phyloP scores from a whole-genome alignment of 2,888 invertebrate genomes.

The Phyto melanocephala region DNA sequence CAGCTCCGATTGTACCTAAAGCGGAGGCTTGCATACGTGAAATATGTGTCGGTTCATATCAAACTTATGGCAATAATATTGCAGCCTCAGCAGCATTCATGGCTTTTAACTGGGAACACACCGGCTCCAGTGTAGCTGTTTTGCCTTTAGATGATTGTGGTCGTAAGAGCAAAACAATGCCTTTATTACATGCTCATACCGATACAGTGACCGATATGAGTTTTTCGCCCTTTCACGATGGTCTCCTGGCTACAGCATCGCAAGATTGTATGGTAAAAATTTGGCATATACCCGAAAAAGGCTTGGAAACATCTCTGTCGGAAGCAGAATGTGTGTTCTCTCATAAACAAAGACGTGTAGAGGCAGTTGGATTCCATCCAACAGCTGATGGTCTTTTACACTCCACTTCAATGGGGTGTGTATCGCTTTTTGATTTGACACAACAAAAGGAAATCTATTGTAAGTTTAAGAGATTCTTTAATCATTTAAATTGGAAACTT shows the following conservation, averaged over 20 bases:
- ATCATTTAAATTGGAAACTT: neutral
- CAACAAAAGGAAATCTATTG: slow-evolving; percentile 90
- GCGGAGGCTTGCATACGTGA: slow-evolving; percentile 93
- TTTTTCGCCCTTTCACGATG: slow-evolving; percentile 97
- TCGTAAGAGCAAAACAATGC: slow-evolving; percentile 92
- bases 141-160: slow-evolving; percentile 93
- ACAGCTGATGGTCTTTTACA: slow-evolving; percentile 93
- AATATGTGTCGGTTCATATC: slow-evolving; percentile 94
- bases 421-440: slow-evolving; percentile 92
- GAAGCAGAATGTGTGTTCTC: slow-evolving; percentile 90
- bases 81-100: slow-evolving; percentile 94
- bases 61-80: slow-evolving; percentile 97
- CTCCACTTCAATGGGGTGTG: slow-evolving; percentile 88
- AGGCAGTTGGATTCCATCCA: slow-evolving; percentile 95
- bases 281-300: slow-evolving; percentile 92
- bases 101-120: slow-evolving; percentile 97
- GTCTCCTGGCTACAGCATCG: slow-evolving; percentile 92
- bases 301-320: slow-evolving; percentile 86
- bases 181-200: slow-evolving; percentile 89
- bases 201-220: slow-evolving; percentile 97
- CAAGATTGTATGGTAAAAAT: slow-evolving; percentile 93
- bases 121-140: slow-evolving; percentile 93
- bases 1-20: slow-evolving; percentile 96
- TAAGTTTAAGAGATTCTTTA: slow-evolving; percentile 75
- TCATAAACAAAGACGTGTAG: slow-evolving; percentile 90